These are phyloP conservation scores for Regulus satrapa DNA, from an alignment of 2,113 vertebrate species.

Conservation along the genomic window DNA sequence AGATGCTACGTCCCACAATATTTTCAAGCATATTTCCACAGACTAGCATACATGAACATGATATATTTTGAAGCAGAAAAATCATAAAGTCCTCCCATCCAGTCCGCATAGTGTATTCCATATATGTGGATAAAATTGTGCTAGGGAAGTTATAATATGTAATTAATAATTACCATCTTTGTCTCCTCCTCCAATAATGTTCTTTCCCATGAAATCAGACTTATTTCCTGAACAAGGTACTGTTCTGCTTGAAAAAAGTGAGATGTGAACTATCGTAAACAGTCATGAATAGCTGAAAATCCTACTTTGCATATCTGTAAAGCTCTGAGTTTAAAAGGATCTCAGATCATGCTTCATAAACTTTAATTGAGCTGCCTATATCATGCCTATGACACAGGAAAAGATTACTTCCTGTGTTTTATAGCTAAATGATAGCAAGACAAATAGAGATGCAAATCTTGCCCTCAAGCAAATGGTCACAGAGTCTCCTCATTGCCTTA, in stretches of 20 bases:
- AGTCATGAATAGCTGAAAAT: background rate
- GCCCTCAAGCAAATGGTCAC: background rate
- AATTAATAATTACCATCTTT: background rate
- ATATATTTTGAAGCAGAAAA: background rate
- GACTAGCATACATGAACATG: background rate
- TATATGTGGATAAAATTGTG: background rate
- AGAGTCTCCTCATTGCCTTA: background rate
- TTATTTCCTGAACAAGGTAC: background rate
- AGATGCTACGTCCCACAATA: background rate
- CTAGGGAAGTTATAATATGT: background rate
- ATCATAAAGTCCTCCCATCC: background rate
- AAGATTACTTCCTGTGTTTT: slow-evolving; percentile 37
- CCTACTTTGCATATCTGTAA: slow-evolving; percentile 11
- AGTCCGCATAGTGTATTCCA: background rate
- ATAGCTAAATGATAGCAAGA: background rate
- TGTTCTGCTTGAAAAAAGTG: background rate
- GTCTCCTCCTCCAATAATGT: background rate
- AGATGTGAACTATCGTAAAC: background rate
- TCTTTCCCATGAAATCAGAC: background rate
- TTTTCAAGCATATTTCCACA: background rate
- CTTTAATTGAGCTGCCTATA: slow-evolving; percentile 30
- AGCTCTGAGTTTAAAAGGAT: background rate
- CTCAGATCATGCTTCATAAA: slow-evolving; percentile 29
- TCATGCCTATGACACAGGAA: background rate
- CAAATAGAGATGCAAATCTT: slow-evolving; percentile 6